Evolutionary conservation across 2,113 vertebrate genomes (phyloP).

Genomic region (Colinus virginianus): DNA sequence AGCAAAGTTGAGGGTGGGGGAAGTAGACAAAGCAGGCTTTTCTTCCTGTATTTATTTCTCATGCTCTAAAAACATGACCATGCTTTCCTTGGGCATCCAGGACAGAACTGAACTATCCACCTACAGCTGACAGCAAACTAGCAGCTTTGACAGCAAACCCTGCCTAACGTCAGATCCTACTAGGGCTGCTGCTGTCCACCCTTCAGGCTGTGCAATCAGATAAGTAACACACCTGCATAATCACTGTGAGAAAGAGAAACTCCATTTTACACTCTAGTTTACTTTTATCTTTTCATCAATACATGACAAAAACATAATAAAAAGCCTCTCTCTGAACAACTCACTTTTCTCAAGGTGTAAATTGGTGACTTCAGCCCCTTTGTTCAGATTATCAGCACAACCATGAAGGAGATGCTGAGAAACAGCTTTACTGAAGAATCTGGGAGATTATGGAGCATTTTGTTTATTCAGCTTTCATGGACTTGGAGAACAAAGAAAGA

Average conservation of each 20-base stretch:
- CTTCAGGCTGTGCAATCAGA: not conserved
- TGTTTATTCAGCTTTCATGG: not conserved
- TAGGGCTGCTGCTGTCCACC: not conserved
- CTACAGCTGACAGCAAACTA: not conserved
- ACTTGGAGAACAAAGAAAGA: not conserved
- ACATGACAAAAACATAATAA: not conserved
- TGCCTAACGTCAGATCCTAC: not conserved
- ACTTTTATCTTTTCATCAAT: not conserved
- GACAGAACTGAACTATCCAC: not conserved
- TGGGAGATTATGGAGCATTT: not conserved
- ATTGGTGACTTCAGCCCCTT: not conserved
- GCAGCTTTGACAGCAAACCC: not conserved
- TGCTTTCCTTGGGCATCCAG: not conserved
- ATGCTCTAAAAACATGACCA: not conserved
- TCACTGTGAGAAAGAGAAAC: rapidly evolving
- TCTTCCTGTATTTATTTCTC: not conserved
- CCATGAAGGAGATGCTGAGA: not conserved
- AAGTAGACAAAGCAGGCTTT: not conserved
- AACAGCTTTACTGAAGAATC: not conserved
- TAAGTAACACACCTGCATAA: not conserved
- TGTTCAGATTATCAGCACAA: not conserved
- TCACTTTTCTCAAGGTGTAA: not conserved
- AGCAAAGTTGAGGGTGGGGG: rapidly evolving
- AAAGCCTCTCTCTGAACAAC: not conserved
- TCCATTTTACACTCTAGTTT: not conserved